Percentiles rank a stretch among this genome's conserved stretches.
phyloP scores from a whole-genome alignment of 1,140 invertebrate species.

The Aricia agestis region DNA sequence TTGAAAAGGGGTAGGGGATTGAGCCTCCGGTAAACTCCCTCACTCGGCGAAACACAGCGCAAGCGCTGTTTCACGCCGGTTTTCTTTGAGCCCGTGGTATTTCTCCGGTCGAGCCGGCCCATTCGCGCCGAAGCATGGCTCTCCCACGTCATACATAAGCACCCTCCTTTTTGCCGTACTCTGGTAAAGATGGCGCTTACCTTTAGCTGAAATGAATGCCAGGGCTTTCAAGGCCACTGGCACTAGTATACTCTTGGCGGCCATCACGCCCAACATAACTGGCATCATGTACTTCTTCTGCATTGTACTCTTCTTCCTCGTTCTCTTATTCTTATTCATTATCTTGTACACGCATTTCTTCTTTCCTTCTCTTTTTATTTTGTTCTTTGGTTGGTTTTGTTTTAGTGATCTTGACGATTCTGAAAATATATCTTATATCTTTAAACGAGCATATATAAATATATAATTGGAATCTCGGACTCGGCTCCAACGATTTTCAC shows the following conservation, averaged over 20 bases:
- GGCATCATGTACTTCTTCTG: slow-evolving; percentile 75
- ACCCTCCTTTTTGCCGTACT: too few species aligned
- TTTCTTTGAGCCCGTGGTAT: too few species aligned
- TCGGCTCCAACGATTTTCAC: too few species aligned
- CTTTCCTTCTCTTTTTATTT: slow-evolving; percentile 38
- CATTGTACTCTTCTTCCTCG: slow-evolving; percentile 35
- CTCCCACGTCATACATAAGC: too few species aligned
- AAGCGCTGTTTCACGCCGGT: too few species aligned
- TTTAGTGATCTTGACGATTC: slow-evolving; percentile 13
- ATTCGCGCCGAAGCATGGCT: too few species aligned
- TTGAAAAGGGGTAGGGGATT: too few species aligned
- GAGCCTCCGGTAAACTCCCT: too few species aligned
- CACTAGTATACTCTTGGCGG: slow-evolving; percentile 79
- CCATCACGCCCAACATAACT: slow-evolving; percentile 77
- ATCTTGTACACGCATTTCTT: slow-evolving; percentile 55
- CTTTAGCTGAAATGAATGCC: slow-evolving; percentile 77
- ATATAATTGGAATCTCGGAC: too few species aligned
- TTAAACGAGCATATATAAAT: too few species aligned
- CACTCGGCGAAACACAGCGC: too few species aligned
- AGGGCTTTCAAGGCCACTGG: slow-evolving; percentile 80
- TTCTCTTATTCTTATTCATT: slow-evolving; percentile 42
- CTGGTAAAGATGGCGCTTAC: slow-evolving; percentile 40
- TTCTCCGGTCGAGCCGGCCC: too few species aligned
- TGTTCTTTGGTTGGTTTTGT: slow-evolving; percentile 35
- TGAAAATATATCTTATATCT: neutral